Conservation (phyloP, 2,888 invertebrate genomes). For the Sipunculus nudus region DNA sequence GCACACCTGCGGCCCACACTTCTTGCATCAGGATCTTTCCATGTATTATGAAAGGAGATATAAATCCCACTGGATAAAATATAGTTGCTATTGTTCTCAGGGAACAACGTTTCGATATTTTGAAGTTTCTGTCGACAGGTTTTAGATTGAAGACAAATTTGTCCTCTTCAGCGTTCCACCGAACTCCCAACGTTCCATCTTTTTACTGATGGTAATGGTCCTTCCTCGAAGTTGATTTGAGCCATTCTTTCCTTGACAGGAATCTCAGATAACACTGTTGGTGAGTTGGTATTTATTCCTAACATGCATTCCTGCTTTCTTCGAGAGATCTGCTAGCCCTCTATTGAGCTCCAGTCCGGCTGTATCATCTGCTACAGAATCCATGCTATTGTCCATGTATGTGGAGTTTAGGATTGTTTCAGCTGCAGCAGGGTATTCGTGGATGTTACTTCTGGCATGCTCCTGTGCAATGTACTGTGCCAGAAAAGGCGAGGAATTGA, state of each 20-base stretch:
- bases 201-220: constrained; percentile 29
- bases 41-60: constrained; percentile 39
- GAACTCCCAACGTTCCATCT: constrained; percentile 34
- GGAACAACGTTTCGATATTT: constrained; percentile 44
- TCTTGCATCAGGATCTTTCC: constrained; percentile 48
- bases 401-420: constrained; percentile 36
- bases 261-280: constrained; percentile 24
- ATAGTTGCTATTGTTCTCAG: constrained; percentile 41
- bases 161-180: constrained; percentile 29
- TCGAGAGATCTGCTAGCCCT: constrained; percentile 4
- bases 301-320: constrained; percentile 15
- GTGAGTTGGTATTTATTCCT: constrained; percentile 28
- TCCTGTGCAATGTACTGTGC: constrained; percentile 36
- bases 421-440: constrained; percentile 25
- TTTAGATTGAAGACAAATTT: constrained; percentile 19
- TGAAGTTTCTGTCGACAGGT: not conserved
- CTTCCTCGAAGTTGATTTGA: constrained; percentile 19
- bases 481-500: constrained; percentile 38
- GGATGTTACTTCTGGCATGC: constrained; percentile 19
- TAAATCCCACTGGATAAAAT: constrained; percentile 54
- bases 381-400: constrained; percentile 40
- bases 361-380: constrained; percentile 22
- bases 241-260: constrained; percentile 26
- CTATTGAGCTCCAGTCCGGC: constrained; percentile 26
- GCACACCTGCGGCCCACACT: constrained; percentile 42